Base-by-base conservation (phyloP, 2,113 vertebrate species). In the Lepisosteus oculatus region DNA sequence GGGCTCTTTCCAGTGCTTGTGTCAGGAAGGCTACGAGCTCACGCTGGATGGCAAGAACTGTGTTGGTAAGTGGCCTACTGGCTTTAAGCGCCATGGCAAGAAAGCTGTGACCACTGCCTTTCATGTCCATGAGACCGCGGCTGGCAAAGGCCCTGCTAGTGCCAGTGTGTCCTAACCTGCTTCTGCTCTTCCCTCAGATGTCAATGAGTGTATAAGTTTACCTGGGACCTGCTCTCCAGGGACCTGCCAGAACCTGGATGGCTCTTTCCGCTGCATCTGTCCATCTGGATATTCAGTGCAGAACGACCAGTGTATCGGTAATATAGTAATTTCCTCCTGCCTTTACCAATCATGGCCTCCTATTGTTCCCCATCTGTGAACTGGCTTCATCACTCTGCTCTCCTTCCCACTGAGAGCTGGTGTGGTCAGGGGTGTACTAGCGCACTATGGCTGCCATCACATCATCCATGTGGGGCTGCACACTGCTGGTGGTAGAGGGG, bases 191-290 rank as follows among this genome's bases (percentile, higher is more conserved):
- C 2, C 55, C 54, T 0, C 82, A 98, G 97, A 98, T 73, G 90
- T 94, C 78, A 95, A 98, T 0, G 97, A 98, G 86, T 98, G 97
- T 0, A 83, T 94, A 75, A 95, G 91, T 77, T 86, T 93, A 4
- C 86, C 87, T 0, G 95, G 94, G 2, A 94, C 93, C 56, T 98
- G 96, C 73, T 93, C 94, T 9, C 95, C 95, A 0, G 97, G 97
- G 70, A 97, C 94, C 5, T 98, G 97, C 79, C 95, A 98, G 87
- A 99, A 99, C 78, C 81, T 97, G 44, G 93, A 96, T 55, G 96
- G 97, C 9, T 96, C 96, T 3, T 99, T 98, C 90, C 93, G 93
- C 70, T 98, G 97, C 69, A 95, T 98, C 87, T 99, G 97, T 62
- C 95, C 96, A 0, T 86, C 88, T 0, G 95, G 97, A 9, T 98